phyloP scores from a whole-genome alignment of 2,888 invertebrate genomes.

The Clepsis dumicolana region DNA sequence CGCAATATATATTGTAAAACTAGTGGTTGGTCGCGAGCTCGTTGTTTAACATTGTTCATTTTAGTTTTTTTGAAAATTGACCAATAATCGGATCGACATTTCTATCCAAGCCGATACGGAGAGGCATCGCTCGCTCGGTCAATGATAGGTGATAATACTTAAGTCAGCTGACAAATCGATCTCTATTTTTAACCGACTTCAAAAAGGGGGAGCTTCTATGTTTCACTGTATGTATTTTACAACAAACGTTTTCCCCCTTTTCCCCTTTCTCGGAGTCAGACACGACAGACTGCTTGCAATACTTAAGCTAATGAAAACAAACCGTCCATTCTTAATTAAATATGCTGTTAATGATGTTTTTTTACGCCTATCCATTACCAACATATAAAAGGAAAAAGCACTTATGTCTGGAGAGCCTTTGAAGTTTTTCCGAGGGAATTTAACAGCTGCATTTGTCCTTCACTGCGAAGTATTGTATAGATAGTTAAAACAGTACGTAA shows the following conservation, averaged over 20 bases:
- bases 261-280: background rate
- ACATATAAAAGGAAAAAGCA: constrained; percentile 28
- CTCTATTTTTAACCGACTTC: no score
- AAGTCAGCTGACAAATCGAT: no score
- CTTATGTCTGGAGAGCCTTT: constrained; percentile 19
- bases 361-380: constrained; percentile 7
- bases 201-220: no score
- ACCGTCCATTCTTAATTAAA: constrained; percentile 10
- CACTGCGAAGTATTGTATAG: constrained; percentile 4
- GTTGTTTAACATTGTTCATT: no score
- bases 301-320: background rate
- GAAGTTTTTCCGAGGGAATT: constrained; percentile 23
- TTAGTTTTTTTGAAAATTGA: no score
- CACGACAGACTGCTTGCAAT: background rate
- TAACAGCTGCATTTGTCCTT: constrained; percentile 36
- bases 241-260: background rate
- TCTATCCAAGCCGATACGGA: no score
- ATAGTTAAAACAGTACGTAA: constrained; percentile 1
- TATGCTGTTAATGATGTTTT: constrained; percentile 19
- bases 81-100: no score
- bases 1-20: no score
- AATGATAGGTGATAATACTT: no score
- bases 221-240: no score
- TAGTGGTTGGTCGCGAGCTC: no score
- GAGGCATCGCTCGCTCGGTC: no score